Base-by-base conservation (phyloP, 2,888 invertebrate species). In the Ganaspis brasiliensis region DNA sequence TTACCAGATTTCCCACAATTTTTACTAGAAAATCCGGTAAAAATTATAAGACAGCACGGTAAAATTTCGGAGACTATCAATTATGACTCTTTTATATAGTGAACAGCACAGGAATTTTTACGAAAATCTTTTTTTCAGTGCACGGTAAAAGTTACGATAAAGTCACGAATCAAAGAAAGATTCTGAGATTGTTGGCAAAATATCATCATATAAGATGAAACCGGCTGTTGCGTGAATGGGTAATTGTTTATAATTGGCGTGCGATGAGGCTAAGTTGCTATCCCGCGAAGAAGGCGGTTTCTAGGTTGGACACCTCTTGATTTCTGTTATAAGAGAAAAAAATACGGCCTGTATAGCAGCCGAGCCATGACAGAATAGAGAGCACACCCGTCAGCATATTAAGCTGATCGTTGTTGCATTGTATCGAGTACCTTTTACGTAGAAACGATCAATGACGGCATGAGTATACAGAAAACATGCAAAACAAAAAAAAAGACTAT, bases 311-410 rank as follows among this genome's bases (percentile, higher is more conserved):
- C 86, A 86, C 85, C 84, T 87, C 88, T 88, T 86, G 82, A 81
- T 85, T 87, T 86, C 85, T 84, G 82, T 83, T 81, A 82, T 71
- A 77, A 73, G 72, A 83, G 74, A 81, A 82, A 81, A 67, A 79
- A 77, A 73, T 77, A 78, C 88, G 89, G 85, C 87, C 89, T 86
- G 86, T 85, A 89, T 90, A 85, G 82, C 88, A 86, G 85, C 75
- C 87, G 85, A 88, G 84, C 87, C 90, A 88, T 88, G 89, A 89
- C 87, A 87, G 84, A 87, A 87, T 86, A 83, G 87, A 89, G 87
- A 90, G 87, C 87, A 85, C 75, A 80, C 80, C 74, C 72, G 67
- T 56, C 73, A 59, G 76, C 78, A 73, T 78, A 6, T 61, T 61
- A 59, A 35, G 16, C 59, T 59, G 59, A 35, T 26, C 59, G 9